Evolutionary conservation across 2,113 vertebrate species (phyloP).

Genomic region (Edolisoma coerulescens): DNA sequence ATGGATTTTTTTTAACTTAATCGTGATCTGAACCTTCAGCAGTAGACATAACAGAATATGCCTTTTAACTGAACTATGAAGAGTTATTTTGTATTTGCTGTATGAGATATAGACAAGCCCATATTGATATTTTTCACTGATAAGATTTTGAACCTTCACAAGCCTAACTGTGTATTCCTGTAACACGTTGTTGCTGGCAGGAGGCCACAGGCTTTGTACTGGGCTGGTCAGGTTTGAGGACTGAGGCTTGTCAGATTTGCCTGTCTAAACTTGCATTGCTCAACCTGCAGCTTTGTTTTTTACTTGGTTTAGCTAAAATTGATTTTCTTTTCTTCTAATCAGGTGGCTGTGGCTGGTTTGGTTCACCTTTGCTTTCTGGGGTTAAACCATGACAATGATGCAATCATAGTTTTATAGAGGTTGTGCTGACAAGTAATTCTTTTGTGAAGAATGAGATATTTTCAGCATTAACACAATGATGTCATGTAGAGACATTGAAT

Average conservation of each 20-base stretch:
- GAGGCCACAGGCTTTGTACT: neutral
- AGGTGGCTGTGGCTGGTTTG: neutral
- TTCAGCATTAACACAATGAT: neutral
- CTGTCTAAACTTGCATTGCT: neutral
- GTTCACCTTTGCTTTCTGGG: neutral
- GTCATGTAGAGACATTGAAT: neutral
- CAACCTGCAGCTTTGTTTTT: neutral
- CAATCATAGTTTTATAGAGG: neutral
- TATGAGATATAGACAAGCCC: fast-evolving
- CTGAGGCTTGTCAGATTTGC: neutral
- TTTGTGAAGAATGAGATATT: neutral
- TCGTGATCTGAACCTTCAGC: neutral
- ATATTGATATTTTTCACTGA: neutral
- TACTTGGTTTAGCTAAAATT: neutral
- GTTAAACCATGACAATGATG: neutral
- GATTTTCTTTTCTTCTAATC: neutral
- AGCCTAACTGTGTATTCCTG: fast-evolving
- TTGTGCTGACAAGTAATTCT: neutral
- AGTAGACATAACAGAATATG: neutral
- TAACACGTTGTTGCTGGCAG: neutral
- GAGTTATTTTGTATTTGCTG: neutral
- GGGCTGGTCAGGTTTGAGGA: neutral
- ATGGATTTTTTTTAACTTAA: neutral
- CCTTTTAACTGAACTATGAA: neutral
- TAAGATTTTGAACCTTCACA: neutral